Evolutionary conservation across 2,113 vertebrate species (phyloP).

Genomic region (Channa argus): DNA sequence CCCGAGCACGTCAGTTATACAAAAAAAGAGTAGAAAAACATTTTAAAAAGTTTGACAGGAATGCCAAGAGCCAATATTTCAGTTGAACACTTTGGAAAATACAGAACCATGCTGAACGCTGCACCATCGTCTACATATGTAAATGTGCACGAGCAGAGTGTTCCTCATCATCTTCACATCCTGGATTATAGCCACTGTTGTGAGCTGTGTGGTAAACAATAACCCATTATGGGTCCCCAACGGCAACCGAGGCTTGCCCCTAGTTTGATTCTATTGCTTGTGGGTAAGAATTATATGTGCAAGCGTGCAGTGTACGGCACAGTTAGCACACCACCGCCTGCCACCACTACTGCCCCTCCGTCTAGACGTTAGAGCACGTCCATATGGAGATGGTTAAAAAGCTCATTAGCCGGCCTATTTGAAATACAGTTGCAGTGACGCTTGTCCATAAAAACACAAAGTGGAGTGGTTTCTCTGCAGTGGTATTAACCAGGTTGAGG

Average conservation of each 20-base stretch:
- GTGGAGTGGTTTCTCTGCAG: constrained; percentile 72
- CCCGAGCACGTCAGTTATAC: constrained; percentile 1
- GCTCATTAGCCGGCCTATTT: constrained; percentile 84
- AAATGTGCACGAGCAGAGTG: constrained; percentile 45
- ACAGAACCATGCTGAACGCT: constrained; percentile 25
- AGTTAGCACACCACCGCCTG: constrained; percentile 76
- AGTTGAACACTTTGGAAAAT: constrained; percentile 20
- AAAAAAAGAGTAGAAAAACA: neutral
- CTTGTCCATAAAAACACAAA: constrained; percentile 84
- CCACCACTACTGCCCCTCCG: constrained; percentile 77
- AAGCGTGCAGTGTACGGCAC: constrained; percentile 70
- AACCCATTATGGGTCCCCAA: constrained; percentile 67
- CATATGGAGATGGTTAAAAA: constrained; percentile 85
- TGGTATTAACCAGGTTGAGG: constrained; percentile 75
- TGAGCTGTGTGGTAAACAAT: constrained; percentile 75
- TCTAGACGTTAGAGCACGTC: constrained; percentile 77
- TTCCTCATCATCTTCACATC: constrained; percentile 72
- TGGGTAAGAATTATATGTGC: constrained; percentile 71
- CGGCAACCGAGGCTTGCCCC: constrained; percentile 66
- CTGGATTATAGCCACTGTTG: constrained; percentile 62
- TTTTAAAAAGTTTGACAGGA: neutral
- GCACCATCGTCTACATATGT: constrained; percentile 43
- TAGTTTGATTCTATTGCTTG: constrained; percentile 70
- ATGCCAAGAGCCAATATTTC: constrained; percentile 4
- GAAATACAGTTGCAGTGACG: constrained; percentile 84